Conservation (phyloP, 2,113 vertebrate species). For the Serilophus lunatus region DNA sequence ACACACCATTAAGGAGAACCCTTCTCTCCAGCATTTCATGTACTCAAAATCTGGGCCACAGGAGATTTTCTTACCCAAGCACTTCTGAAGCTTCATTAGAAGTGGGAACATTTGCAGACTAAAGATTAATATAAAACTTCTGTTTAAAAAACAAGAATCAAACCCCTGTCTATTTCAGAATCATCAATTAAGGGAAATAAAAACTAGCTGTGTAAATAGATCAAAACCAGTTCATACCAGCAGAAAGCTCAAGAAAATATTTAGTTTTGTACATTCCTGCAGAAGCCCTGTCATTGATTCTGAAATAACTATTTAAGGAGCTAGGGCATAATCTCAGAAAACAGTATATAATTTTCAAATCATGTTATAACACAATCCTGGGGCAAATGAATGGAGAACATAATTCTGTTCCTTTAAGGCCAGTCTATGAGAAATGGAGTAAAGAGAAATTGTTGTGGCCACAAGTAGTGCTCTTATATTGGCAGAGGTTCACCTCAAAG, state of each 20-base stretch:
- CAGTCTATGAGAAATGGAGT: not conserved
- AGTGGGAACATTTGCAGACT: not conserved
- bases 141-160: not conserved
- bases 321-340: too few species aligned
- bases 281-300: not conserved
- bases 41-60: not conserved
- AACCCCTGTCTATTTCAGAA: not conserved
- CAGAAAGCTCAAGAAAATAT: not conserved
- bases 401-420: not conserved
- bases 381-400: not conserved
- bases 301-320: not conserved
- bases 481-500: not conserved
- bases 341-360: not conserved
- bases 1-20: conserved; percentile 24
- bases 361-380: not conserved
- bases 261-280: not conserved
- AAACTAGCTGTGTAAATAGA: not conserved
- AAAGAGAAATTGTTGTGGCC: not conserved
- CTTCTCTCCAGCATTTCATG: not conserved
- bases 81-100: conserved; percentile 18
- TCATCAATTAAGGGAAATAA: not conserved
- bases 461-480: not conserved
- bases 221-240: not conserved
- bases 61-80: not conserved
- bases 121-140: not conserved